These are phyloP conservation scores for Serinus canaria DNA, from an alignment of 2,113 vertebrate genomes.

Conservation along the genomic window DNA sequence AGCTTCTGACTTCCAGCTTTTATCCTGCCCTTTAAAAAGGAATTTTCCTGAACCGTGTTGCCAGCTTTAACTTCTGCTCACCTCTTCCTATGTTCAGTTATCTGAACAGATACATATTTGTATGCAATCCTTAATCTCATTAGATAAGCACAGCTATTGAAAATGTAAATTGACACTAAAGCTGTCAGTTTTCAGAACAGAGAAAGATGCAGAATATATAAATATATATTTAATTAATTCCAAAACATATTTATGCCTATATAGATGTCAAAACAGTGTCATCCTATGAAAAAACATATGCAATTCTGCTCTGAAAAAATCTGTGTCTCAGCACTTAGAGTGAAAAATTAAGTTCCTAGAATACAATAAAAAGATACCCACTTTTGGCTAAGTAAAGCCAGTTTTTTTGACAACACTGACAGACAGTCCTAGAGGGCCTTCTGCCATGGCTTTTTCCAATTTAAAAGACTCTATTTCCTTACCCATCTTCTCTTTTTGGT, in stretches of 20 bases:
- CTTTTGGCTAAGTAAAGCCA: conserved; percentile 17
- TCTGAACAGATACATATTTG: not conserved
- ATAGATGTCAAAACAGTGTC: not conserved
- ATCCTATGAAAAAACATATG: not conserved
- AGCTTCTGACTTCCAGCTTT: not conserved
- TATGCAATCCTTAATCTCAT: not conserved
- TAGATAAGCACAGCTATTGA: not conserved
- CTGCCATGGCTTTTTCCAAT: not conserved
- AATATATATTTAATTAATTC: not conserved
- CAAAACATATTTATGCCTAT: not conserved
- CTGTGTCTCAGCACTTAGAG: not conserved
- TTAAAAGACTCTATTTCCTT: conserved; percentile 48
- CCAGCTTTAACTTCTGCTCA: not conserved
- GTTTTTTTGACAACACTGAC: not conserved
- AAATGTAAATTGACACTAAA: not conserved
- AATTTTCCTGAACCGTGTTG: not conserved
- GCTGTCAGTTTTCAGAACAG: not conserved
- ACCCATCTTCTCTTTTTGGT: conserved; percentile 64
- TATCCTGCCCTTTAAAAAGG: not conserved
- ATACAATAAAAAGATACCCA: conserved; percentile 10
- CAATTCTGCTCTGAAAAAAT: not conserved
- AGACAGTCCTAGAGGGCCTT: not conserved
- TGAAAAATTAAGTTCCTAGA: not conserved
- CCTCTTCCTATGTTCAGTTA: not conserved
- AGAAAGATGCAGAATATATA: not conserved